Percentiles rank a stretch among this genome's conserved stretches.
These are phyloP conservation scores for Caenorhabditis panamensis DNA, from an alignment of 2,888 invertebrate genomes.

Conservation along the genomic window DNA sequence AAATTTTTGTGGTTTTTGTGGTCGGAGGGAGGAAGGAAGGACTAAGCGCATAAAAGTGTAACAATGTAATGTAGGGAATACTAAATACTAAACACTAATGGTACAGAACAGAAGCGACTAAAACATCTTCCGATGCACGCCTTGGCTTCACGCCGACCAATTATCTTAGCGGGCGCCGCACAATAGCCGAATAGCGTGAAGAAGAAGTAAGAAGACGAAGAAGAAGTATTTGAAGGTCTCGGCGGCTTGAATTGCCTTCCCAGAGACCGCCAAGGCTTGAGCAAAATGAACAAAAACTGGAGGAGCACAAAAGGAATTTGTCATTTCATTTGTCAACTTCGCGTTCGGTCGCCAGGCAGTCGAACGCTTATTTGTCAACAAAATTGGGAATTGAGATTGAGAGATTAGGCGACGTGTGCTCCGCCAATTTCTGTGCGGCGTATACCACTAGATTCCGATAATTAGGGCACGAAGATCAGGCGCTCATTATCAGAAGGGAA, in stretches of 20 bases:
- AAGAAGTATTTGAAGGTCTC: slow-evolving; percentile 16
- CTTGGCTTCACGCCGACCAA: slow-evolving; percentile 28
- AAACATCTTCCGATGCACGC: neutral
- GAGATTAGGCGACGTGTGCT: slow-evolving; percentile 21
- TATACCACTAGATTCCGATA: neutral
- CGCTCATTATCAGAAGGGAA: neutral
- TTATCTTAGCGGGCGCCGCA: slow-evolving; percentile 50
- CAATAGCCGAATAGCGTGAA: slow-evolving; percentile 51
- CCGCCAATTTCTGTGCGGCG: slow-evolving; percentile 1
- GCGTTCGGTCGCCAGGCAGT: slow-evolving; percentile 28
- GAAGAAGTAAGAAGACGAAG: slow-evolving; percentile 38
- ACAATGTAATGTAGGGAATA: slow-evolving; percentile 1
- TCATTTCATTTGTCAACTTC: slow-evolving; percentile 58
- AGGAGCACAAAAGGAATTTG: slow-evolving; percentile 50
- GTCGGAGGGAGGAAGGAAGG: neutral
- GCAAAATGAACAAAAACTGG: slow-evolving; percentile 36
- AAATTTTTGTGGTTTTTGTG: too few relatives aligned
- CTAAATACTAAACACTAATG: too few relatives aligned
- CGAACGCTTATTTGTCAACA: slow-evolving; percentile 54
- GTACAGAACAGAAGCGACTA: slow-evolving; percentile 5
- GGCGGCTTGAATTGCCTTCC: slow-evolving; percentile 44
- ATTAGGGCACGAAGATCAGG: neutral
- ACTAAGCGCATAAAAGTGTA: slow-evolving; percentile 10
- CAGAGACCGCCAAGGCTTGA: neutral
- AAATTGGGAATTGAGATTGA: slow-evolving; percentile 31